These are phyloP conservation scores for Spinus olivaceus DNA, from an alignment of 2,797 vertebrate species.

Conservation along the genomic window DNA sequence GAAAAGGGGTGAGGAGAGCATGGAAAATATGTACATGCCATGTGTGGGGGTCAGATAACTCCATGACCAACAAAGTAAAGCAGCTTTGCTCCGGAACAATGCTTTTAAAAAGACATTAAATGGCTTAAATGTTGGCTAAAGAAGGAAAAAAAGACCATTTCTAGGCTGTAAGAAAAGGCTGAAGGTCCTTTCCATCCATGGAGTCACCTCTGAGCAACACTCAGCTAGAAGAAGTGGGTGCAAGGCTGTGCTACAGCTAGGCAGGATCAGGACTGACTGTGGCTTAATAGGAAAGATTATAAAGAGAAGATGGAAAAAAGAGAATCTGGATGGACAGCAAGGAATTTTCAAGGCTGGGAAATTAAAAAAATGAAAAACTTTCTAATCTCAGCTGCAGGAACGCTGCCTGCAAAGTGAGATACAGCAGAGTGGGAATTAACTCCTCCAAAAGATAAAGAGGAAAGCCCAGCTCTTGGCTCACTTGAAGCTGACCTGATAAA, in stretches of 20 bases:
- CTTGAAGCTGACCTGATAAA: constrained; percentile 2
- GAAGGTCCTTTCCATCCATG: rapidly evolving
- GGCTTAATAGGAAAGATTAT: not conserved
- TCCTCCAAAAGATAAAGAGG: not conserved
- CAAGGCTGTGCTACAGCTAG: not conserved
- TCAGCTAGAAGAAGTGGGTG: not conserved
- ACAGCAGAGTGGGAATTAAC: constrained; percentile 12
- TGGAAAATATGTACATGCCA: not conserved
- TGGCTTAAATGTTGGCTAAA: not conserved
- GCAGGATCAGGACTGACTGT: not conserved
- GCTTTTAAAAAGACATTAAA: not conserved
- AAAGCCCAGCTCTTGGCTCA: not conserved
- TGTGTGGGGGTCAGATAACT: not conserved
- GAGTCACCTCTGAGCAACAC: not conserved
- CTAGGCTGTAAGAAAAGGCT: not conserved
- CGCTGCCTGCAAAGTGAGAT: constrained; percentile 3
- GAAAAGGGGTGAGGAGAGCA: not conserved
- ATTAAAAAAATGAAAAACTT: not conserved
- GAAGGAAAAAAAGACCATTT: not conserved
- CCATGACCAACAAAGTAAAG: not conserved
- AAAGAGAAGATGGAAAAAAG: not conserved
- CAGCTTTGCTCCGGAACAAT: not conserved
- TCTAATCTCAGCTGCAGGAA: constrained; percentile 20
- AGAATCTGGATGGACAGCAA: not conserved
- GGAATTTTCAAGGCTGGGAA: not conserved